Conservation (phyloP, 1,140 invertebrate genomes). For the Sycophila sp. region DNA sequence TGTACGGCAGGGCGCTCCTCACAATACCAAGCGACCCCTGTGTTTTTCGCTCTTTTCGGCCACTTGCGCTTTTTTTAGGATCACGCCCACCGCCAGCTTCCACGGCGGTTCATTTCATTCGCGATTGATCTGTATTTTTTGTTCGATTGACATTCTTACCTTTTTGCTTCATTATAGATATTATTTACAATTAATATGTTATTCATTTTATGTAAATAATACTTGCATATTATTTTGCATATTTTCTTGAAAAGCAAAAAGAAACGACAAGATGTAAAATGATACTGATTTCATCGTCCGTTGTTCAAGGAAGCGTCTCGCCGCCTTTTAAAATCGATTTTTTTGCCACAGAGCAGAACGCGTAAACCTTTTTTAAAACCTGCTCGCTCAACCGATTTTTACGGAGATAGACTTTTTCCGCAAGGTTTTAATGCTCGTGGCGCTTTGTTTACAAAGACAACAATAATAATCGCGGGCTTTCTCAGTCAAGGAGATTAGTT, state of each 20-base stretch:
- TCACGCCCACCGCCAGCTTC: conserved; percentile 6
- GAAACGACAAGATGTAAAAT: too few species aligned
- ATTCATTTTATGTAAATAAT: too few species aligned
- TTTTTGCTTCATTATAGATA: not conserved
- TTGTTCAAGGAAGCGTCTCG: too few species aligned
- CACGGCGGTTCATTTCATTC: too few species aligned
- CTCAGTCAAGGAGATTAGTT: conserved; percentile 26
- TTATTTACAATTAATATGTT: not conserved
- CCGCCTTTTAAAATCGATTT: not conserved
- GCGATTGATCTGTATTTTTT: too few species aligned
- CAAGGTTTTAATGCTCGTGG: not conserved
- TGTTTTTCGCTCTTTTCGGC: not conserved
- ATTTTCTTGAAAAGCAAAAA: too few species aligned
- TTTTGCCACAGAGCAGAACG: too few species aligned
- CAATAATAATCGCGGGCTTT: conserved; percentile 27
- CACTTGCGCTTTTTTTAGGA: conserved; percentile 10
- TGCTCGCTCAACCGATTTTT: too few species aligned
- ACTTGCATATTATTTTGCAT: too few species aligned
- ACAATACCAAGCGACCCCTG: not conserved
- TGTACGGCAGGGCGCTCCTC: not conserved
- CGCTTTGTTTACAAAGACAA: conserved; percentile 24
- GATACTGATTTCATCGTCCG: not conserved
- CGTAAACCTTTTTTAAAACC: too few species aligned
- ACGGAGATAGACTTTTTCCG: not conserved
- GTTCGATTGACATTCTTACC: not conserved